Evolutionary conservation across 2,113 vertebrate species (phyloP).

Genomic region (Donacobius atricapilla): DNA sequence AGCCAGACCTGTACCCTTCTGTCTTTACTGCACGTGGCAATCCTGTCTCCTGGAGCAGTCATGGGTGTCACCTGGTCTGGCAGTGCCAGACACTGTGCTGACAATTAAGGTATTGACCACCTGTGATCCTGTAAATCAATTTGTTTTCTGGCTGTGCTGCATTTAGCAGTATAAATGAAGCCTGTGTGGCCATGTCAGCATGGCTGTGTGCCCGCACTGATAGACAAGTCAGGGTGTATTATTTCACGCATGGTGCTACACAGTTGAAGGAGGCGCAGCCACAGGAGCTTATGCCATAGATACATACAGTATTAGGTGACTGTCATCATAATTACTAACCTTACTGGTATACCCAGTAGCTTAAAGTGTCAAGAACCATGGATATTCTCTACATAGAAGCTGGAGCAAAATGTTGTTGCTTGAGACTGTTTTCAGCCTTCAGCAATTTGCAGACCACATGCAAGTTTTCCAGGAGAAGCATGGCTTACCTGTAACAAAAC

Average conservation of each 20-base stretch:
- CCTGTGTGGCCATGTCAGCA: background rate
- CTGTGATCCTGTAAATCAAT: background rate
- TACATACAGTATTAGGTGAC: background rate
- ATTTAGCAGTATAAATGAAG: background rate
- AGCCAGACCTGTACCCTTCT: background rate
- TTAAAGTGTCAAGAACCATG: background rate
- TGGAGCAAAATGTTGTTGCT: background rate
- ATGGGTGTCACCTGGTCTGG: background rate
- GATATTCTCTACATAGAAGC: background rate
- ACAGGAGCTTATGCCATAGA: background rate
- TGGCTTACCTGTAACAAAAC: background rate
- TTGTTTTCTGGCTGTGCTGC: conserved; percentile 20
- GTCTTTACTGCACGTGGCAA: background rate
- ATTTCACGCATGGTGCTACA: background rate
- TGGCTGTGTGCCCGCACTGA: background rate
- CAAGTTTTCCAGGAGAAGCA: background rate
- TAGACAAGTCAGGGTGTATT: background rate
- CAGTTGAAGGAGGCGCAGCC: background rate
- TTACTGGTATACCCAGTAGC: background rate
- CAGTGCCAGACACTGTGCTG: background rate
- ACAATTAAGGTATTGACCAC: background rate
- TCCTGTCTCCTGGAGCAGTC: background rate
- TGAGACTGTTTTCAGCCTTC: background rate
- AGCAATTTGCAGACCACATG: background rate
- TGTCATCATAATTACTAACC: background rate